These are phyloP conservation scores for Drosophila pallidifrons DNA, from an alignment of 1,140 invertebrate genomes.

Conservation along the genomic window DNA sequence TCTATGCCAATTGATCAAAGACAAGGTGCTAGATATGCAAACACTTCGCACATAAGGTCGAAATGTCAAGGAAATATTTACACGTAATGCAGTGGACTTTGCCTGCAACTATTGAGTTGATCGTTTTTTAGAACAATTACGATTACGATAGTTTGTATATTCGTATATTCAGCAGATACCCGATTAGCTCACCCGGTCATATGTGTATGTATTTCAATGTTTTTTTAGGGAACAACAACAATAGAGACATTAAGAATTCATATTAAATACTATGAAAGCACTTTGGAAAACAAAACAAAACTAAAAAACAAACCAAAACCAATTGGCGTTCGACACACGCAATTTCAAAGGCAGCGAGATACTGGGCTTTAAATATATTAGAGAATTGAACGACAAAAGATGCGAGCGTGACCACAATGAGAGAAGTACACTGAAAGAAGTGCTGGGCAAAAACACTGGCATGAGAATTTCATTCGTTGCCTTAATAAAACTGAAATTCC, in stretches of 20 bases:
- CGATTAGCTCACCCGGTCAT: constrained; percentile 8
- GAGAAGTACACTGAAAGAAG: constrained; percentile 14
- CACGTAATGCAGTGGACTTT: not conserved
- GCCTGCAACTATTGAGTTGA: not conserved
- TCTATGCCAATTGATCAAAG: not conserved
- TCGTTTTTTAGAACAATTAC: not conserved
- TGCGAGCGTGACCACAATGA: constrained; percentile 8
- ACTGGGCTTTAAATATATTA: constrained; percentile 26
- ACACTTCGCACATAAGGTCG: not conserved
- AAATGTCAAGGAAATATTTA: not conserved
- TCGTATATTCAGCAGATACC: not conserved
- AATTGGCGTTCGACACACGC: constrained; percentile 19
- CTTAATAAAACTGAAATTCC: no score
- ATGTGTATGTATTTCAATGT: constrained; percentile 13
- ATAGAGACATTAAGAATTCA: constrained; percentile 20
- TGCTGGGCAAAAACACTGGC: no score
- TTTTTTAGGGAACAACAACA: constrained; percentile 5
- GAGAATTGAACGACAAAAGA: constrained; percentile 10
- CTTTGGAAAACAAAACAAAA: constrained; percentile 31
- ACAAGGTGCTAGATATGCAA: not conserved
- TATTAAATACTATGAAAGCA: constrained; percentile 18
- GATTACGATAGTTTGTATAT: not conserved
- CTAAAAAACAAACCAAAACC: constrained; percentile 24
- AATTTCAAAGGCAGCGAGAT: constrained; percentile 24
- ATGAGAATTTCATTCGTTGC: no score